Conservation (phyloP, 2,113 vertebrate genomes). For the Catharus fuscescens region DNA sequence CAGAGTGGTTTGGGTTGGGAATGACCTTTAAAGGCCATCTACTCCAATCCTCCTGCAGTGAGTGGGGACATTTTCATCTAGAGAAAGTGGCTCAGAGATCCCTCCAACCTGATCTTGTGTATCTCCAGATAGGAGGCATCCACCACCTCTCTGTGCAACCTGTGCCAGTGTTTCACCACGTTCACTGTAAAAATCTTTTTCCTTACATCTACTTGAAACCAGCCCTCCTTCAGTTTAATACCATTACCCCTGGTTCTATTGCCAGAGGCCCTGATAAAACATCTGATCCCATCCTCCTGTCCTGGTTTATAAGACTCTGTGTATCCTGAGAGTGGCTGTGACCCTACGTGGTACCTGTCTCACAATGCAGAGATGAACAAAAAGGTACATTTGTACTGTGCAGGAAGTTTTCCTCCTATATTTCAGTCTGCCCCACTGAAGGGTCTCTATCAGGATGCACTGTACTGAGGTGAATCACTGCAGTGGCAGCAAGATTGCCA, state of each 20-base stretch:
- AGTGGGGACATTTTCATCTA: background rate
- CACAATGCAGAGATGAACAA: background rate
- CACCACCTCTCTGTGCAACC: background rate
- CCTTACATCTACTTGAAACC: background rate
- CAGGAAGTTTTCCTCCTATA: background rate
- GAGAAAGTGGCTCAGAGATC: background rate
- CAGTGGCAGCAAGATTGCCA: background rate
- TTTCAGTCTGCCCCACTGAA: background rate
- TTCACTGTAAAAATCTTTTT: background rate
- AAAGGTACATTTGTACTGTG: rapidly evolving
- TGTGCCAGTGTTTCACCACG: background rate
- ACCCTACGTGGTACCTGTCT: background rate
- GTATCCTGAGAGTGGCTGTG: background rate
- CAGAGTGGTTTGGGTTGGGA: background rate
- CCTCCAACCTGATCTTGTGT: background rate
- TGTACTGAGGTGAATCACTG: background rate
- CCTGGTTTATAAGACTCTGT: background rate
- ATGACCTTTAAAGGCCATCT: background rate
- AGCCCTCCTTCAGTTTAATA: background rate
- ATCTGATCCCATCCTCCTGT: background rate
- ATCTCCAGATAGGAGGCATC: background rate
- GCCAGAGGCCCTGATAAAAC: background rate
- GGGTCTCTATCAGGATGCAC: background rate
- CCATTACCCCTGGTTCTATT: background rate
- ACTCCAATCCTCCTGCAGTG: background rate